Percentiles rank a stretch among this genome's conserved stretches.
Evolutionary conservation across 2,797 vertebrate species (phyloP).

Genomic region (Sarcoramphus papa): DNA sequence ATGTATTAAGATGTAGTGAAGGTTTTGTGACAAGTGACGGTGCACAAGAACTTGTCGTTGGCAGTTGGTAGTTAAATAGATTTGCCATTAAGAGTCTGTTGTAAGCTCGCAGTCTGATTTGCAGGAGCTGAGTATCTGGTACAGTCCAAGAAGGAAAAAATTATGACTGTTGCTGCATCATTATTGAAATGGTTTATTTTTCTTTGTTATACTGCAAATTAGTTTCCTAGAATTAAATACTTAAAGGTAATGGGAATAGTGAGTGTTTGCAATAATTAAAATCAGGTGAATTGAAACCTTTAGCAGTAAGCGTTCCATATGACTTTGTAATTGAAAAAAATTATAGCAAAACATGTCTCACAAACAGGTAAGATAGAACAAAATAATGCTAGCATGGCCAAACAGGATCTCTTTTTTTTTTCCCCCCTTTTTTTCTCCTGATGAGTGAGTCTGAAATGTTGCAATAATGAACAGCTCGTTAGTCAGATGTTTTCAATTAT

Average conservation of each 20-base stretch:
- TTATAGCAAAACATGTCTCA: background rate
- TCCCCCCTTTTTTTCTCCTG: background rate
- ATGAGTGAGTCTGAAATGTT: background rate
- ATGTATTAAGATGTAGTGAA: background rate
- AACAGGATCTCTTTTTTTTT: background rate
- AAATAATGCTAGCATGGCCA: background rate
- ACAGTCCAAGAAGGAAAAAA: background rate
- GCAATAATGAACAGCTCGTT: background rate
- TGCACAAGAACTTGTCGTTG: background rate
- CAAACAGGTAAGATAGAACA: background rate
- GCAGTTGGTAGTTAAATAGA: background rate
- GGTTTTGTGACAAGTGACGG: background rate
- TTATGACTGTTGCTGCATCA: background rate
- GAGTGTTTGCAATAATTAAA: slow-evolving; percentile 6
- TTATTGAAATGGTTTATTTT: background rate
- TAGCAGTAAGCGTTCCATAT: background rate
- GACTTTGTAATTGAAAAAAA: background rate
- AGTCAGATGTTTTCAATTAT: background rate
- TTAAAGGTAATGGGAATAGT: background rate
- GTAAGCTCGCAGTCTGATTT: background rate
- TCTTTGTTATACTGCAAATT: background rate
- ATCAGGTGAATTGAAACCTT: slow-evolving; percentile 6
- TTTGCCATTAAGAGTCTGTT: background rate
- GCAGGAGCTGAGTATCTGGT: background rate
- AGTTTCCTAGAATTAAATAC: slow-evolving; percentile 4